Base-by-base conservation (phyloP, 2,888 invertebrate genomes). In the Brachynemurus nebulosus region DNA sequence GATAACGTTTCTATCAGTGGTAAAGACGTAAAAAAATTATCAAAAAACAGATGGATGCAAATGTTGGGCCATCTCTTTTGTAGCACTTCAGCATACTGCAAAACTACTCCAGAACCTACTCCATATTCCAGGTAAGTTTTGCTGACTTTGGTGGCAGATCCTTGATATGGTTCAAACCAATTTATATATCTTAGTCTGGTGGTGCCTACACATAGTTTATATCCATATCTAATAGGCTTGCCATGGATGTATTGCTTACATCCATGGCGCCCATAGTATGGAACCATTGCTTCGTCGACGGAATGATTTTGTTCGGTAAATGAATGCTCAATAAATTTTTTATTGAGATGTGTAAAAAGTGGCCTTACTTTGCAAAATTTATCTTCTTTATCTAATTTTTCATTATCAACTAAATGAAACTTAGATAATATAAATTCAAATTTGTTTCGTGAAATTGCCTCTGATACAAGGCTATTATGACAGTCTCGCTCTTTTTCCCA, bases 281-380 rank as follows among this genome's bases (percentile, higher is more conserved):
- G 56, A 12, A 57, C 52, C 59, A 61, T 59, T 9, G 54, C 50
- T 48, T 61, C 58, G 50, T 60, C 60, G 46, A 59, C 47, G 47
- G 54, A 53, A 45, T 54, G 52, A 42, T 53, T 41, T 49, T 57
- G 52, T 49, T 55, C 55, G 41, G 51, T 35, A 39, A 51, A 52
- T 42, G 53, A 49, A 51, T 50, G 47, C 44, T 52, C 48, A 12
- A 51, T 6, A 53, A 52, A 56, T 40, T 49, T 55, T 47, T 46
- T 38, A 46, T 56, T 57, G 23, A 57, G 47, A 23, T 42, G 17
- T 11, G 49, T 45, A 41, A 53, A 54, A 7, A 57, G 35, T 27
- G 56, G 57, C 6, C 53, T 50, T 19, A 57, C 48, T 53, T 59
- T 57, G 8, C 51, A 47, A 45, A 55, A 57, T 45, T 52, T 53